phyloP scores from a whole-genome alignment of 92 coral and sea anemone genomes.

The Palythoa caribaeorum region DNA sequence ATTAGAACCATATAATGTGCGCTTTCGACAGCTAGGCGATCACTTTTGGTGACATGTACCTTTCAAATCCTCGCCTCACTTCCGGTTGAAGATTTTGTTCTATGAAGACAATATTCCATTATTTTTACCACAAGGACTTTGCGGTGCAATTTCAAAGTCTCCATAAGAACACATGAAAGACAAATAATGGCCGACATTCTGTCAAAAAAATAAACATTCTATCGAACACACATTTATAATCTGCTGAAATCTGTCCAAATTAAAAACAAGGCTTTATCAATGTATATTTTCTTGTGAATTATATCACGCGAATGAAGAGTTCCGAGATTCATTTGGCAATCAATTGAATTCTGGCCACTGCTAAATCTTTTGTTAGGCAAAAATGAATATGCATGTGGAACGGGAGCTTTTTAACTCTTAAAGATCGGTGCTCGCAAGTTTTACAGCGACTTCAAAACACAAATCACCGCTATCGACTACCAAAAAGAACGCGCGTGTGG shows the following conservation, averaged over 20 bases:
- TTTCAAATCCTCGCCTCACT: background rate
- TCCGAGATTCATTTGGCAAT: background rate
- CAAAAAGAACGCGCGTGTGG: background rate
- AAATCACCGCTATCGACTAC: background rate
- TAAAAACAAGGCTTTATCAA: conserved; percentile 27
- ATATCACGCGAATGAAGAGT: background rate
- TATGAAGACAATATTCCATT: conserved; percentile 32
- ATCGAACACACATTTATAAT: conserved; percentile 50
- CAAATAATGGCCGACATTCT: conserved; percentile 61
- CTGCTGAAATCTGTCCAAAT: conserved; percentile 64
- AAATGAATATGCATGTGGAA: background rate
- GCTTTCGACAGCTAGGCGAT: conserved; percentile 18
- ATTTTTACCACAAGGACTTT: background rate
- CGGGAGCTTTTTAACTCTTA: background rate
- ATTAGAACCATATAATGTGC: conserved; percentile 13
- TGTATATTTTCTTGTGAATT: conserved; percentile 30
- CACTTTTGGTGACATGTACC: conserved; percentile 5
- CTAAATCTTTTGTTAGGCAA: background rate
- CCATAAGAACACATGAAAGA: conserved; percentile 40
- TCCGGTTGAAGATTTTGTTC: conserved; percentile 36
- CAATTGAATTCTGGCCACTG: background rate
- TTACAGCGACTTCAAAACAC: background rate
- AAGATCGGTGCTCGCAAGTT: background rate
- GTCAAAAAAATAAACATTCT: conserved; percentile 67
- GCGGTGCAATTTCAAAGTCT: conserved; percentile 21